Evolutionary conservation across 2,113 vertebrate genomes (phyloP).

Genomic region (Malurus elegans): DNA sequence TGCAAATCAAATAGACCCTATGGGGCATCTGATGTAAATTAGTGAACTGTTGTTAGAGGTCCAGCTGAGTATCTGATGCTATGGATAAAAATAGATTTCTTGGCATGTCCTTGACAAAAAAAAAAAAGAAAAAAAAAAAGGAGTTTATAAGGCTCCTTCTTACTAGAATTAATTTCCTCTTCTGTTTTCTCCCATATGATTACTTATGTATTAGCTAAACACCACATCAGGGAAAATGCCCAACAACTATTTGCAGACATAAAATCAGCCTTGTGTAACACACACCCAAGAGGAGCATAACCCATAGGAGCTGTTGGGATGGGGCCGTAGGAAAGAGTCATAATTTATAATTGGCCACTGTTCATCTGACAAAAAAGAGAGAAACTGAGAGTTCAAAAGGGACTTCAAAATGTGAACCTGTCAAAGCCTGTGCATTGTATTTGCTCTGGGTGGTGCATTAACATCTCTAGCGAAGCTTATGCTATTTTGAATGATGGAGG

Average conservation of each 20-base stretch:
- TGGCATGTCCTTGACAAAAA: not conserved
- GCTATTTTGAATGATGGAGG: constrained; percentile 18
- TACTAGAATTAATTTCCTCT: constrained; percentile 1
- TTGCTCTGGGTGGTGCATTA: constrained; percentile 25
- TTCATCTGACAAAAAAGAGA: constrained; percentile 5
- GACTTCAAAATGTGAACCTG: constrained; percentile 51
- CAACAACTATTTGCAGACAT: not conserved
- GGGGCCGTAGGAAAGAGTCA: not conserved
- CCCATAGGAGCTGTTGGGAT: not conserved
- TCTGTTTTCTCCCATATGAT: not conserved
- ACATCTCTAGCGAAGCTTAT: not conserved
- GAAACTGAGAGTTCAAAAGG: constrained; percentile 21
- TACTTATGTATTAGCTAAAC: constrained; percentile 12
- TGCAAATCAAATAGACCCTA: constrained; percentile 21
- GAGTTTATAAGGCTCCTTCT: not conserved
- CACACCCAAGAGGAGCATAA: not conserved
- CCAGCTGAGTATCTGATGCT: not conserved
- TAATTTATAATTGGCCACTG: constrained; percentile 3
- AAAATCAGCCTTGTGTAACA: not conserved
- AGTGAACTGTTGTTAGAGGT: not conserved
- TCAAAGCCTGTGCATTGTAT: not conserved
- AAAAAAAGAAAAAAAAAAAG: not conserved
- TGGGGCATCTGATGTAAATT: not conserved
- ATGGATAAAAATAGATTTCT: constrained; percentile 8
- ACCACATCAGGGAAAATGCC: not conserved